A percentile compares a stretch with the other conserved stretches of the same genome.
Evolutionary conservation across 2,113 vertebrate genomes (phyloP).

Genomic region (Camelus bactrianus): DNA sequence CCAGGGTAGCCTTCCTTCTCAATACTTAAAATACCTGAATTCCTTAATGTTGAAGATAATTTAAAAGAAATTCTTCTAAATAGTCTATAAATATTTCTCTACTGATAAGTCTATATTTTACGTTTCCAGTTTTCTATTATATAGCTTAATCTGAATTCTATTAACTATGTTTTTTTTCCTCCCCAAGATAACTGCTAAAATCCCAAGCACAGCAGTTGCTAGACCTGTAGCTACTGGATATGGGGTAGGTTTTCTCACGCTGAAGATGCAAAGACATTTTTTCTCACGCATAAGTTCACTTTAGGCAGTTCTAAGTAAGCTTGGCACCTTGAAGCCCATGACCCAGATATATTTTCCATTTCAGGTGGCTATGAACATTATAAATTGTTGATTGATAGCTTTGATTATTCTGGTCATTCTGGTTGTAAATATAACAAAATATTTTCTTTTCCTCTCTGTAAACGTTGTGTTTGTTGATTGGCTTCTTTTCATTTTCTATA

Average conservation of each 20-base stretch:
- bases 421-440: constrained; percentile 32
- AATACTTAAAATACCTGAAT: neutral
- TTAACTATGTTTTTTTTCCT: constrained; percentile 76
- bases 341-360: constrained; percentile 22
- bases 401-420: constrained; percentile 53
- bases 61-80: constrained; percentile 48
- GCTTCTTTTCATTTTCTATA: constrained; percentile 39
- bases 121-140: constrained; percentile 50
- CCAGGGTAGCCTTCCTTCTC: neutral
- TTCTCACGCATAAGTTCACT: constrained; percentile 51
- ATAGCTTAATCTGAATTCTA: constrained; percentile 63
- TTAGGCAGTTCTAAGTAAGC: constrained; percentile 34
- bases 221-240: constrained; percentile 93
- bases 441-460: constrained; percentile 53
- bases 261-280: constrained; percentile 71
- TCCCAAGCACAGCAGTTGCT: constrained; percentile 92
- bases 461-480: constrained; percentile 53
- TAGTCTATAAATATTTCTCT: constrained; percentile 4
- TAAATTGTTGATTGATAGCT: constrained; percentile 35
- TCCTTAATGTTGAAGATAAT: constrained; percentile 39
- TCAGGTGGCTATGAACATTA: constrained; percentile 20
- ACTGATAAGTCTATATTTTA: constrained; percentile 33
- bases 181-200: constrained; percentile 94
- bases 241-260: constrained; percentile 89
- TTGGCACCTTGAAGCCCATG: neutral